Percentiles rank a stretch among this genome's conserved stretches.
These are phyloP conservation scores for Haemorhous mexicanus DNA, from an alignment of 2,113 vertebrate species.

Conservation along the genomic window DNA sequence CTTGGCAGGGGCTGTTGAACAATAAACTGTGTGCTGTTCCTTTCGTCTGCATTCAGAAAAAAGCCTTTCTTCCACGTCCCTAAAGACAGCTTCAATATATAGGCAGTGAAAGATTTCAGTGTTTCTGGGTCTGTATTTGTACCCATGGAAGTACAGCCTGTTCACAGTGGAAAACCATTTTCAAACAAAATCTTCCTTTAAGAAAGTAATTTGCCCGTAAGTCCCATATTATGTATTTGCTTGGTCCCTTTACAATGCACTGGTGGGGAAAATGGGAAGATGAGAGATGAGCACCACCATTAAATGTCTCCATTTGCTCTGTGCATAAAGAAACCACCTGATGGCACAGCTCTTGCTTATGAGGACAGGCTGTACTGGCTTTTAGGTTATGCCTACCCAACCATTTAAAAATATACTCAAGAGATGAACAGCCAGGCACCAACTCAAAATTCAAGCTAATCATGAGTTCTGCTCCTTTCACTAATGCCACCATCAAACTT, in stretches of 20 bases:
- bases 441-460: neutral
- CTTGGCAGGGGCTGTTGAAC: neutral
- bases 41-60: neutral
- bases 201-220: neutral
- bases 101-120: neutral
- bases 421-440: neutral
- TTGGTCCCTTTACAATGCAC: neutral
- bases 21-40: neutral
- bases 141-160: neutral
- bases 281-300: neutral
- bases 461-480: neutral
- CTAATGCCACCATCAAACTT: neutral
- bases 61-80: neutral
- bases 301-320: conserved; percentile 1
- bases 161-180: neutral
- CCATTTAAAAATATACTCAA: neutral
- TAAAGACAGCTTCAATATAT: neutral
- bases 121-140: neutral
- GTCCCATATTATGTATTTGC: neutral
- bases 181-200: neutral
- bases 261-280: neutral
- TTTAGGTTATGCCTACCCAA: neutral
- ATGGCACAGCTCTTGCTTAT: neutral
- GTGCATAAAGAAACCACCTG: neutral
- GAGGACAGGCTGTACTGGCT: neutral